A percentile compares a stretch with the other conserved stretches of the same genome.
phyloP scores from a whole-genome alignment of 2,113 vertebrate genomes.

The Climacteris rufus region DNA sequence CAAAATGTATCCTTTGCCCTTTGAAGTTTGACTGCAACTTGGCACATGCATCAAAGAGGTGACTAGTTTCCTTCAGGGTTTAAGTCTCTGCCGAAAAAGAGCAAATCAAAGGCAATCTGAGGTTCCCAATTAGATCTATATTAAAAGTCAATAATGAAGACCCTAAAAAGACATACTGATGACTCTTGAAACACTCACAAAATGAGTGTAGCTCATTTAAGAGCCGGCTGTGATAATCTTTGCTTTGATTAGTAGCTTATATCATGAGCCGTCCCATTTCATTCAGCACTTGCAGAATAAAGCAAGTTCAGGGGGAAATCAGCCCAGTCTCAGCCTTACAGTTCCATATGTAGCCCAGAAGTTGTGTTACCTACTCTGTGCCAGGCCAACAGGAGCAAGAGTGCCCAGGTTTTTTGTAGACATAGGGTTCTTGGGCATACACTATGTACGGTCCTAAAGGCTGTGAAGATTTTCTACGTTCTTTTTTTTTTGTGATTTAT shows the following conservation, averaged over 20 bases:
- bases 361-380: neutral
- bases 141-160: conserved; percentile 56
- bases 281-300: neutral
- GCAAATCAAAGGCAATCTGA: conserved; percentile 42
- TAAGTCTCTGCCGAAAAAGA: conserved; percentile 13
- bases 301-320: neutral
- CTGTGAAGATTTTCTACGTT: neutral
- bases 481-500: neutral
- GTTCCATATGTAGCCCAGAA: neutral
- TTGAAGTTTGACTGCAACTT: conserved; percentile 60
- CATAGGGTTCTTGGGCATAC: neutral
- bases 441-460: neutral
- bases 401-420: neutral
- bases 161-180: neutral
- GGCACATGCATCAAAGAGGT: conserved; percentile 57
- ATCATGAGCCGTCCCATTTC: neutral
- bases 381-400: neutral
- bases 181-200: neutral
- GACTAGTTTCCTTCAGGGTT: conserved; percentile 52
- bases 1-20: conserved; percentile 54
- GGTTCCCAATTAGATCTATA: conserved; percentile 34
- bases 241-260: conserved; percentile 19
- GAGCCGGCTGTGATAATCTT: conserved; percentile 18
- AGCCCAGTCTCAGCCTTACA: neutral
- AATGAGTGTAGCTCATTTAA: neutral